These are phyloP conservation scores for Anastrepha ludens DNA, from an alignment of 1,140 invertebrate species.

Conservation along the genomic window DNA sequence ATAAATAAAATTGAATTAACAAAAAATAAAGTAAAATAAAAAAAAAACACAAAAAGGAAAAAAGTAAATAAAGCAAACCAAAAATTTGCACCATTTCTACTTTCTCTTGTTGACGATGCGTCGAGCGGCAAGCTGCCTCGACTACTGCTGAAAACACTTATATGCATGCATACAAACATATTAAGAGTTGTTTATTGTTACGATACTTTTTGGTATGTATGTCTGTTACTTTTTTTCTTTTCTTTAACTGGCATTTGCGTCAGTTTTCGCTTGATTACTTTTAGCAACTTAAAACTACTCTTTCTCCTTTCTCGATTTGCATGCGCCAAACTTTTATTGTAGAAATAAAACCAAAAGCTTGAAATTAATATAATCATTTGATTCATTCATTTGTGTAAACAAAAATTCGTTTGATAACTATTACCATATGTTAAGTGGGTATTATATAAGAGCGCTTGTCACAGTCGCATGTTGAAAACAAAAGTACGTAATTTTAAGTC, in stretches of 20 bases:
- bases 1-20: not conserved
- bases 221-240: not conserved
- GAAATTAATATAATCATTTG: too few species aligned
- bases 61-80: not conserved
- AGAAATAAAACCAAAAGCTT: too few species aligned
- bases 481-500: too few species aligned
- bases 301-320: too few species aligned
- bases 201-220: not conserved
- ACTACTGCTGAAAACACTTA: not conserved
- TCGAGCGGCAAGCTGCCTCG: not conserved
- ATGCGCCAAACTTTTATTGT: too few species aligned
- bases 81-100: slow-evolving; percentile 21
- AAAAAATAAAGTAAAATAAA: not conserved
- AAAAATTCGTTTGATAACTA: too few species aligned
- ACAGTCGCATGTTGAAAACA: too few species aligned
- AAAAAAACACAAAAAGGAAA: not conserved
- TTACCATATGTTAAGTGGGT: too few species aligned
- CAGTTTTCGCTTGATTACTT: slow-evolving; percentile 18
- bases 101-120: slow-evolving; percentile 46
- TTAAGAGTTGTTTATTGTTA: not conserved
- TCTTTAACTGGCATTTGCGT: not conserved
- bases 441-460: too few species aligned
- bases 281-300: not conserved
- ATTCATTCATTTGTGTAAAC: too few species aligned
- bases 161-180: not conserved